Evolutionary conservation across 2,888 invertebrate genomes (phyloP), one percentile per base, ranked within the genome.

Genomic region (Drosophila putrida): DNA sequence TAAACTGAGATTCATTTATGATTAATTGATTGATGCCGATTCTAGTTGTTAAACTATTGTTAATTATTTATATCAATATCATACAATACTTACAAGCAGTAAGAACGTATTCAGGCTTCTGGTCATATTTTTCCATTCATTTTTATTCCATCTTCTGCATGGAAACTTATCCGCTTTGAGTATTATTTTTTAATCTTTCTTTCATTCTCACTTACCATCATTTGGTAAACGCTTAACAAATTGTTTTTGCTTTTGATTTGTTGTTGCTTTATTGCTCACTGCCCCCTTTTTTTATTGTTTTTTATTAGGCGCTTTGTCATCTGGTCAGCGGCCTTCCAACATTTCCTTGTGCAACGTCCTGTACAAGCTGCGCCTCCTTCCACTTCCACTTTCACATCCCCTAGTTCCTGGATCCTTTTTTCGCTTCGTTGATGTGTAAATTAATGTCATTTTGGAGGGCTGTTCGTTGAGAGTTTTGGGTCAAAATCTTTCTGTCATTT

Each of bases 341-440:
- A 71, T 66, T 77, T 83, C 71, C 67, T 75, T 66, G 57, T 63
- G 65, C 70, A 66, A 64, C 68, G 76, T 87, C 82, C 85, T 70
- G 79, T 67, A 33, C 33, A 46, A 49, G n/a, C 38, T 11, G n/a
- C 15, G 36, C 2, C 31, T 41, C 57, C 63, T 57, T 54, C 39
- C 41, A 20, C 6, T n/a, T 28, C 10, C n/a, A n/a, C 15, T 13
- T 4, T 10, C 11, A 28, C 50, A n/a, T 6, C 9, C 46, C 20
- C 13, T 41, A 25, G 6, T 25, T 35, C 41, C 47, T 44, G 46
- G 36, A 43, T 41, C 27, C 58, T 47, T 41, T 71, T 71, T 64
- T 60, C 68, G 85, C 89, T 79, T 82, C 88, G 85, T 66, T 85
- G 85, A 85, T 85, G 85, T 89, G 85, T 85, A 85, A 85, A 85